Base-by-base conservation (phyloP, 2,888 invertebrate species). In the Leptarthrus brevirostris region DNA sequence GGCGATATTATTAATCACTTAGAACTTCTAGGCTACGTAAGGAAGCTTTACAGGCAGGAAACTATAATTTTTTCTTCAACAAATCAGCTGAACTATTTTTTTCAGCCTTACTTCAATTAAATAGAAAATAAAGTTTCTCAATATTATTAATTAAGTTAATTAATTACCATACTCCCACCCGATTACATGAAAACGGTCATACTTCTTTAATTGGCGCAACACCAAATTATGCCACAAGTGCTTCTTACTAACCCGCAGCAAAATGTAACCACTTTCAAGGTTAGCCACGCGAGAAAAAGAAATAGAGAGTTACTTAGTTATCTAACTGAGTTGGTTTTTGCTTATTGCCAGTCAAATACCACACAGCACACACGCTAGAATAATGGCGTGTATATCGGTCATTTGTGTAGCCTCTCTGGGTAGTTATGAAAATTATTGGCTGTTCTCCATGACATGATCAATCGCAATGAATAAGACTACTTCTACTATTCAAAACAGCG, bases 261-360 rank as follows among this genome's bases (percentile, higher is more conserved):
- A 53, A 53, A 53, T 53, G 16, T 18, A 53, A 22, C 53, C 18
- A 53, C 53, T 53, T 53, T 22, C 53, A 53, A 53, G 53, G 53
- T 53, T 53, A 53, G 18, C 53, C 5, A 53, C 20, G 22, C 53
- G 53, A 14, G 18, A 22, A 22, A 53, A 53, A 53, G 53, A 53
- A 22, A 53, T 20, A 22, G 22, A 22, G 3, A 22, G 12, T 52
- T 53, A 18, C 18, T 4, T 22, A 22, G 20, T 53, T 16, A 20
- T n/a, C n/a, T 18, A 18, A 22, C 20, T 53, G 20, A 22, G 53
- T 53, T 1, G n/a, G 4, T 44, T 44, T 1, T 44, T 8, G 6
- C 4, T 44, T 3, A 44, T 44, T 44, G 44, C 16, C 44, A 44
- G 3, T 44, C 12, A 44, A 44, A 44, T 14, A 44, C 1, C 16